These are phyloP conservation scores for Scomber japonicus DNA, from an alignment of 2,113 vertebrate species.

Conservation along the genomic window DNA sequence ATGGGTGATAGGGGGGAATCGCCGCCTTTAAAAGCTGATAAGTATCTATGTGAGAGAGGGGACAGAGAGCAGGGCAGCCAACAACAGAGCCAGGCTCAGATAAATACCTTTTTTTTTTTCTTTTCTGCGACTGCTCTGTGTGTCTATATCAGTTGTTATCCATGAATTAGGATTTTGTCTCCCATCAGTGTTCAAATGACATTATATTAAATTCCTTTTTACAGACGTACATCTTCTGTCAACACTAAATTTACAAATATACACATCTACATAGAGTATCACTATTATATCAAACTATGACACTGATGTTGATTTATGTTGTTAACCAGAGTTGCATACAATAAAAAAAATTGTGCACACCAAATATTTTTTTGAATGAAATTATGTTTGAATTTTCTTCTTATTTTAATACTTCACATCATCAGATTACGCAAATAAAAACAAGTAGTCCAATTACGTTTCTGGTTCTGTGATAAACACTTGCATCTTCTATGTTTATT, in stretches of 20 bases:
- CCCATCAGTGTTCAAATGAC: constrained; percentile 27
- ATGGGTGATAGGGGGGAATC: constrained; percentile 82
- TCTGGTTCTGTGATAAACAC: not conserved
- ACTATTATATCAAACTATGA: not conserved
- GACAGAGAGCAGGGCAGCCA: constrained; percentile 68
- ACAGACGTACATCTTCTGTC: constrained; percentile 1
- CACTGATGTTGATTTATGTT: not conserved
- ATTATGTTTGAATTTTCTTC: no score
- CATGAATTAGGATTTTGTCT: constrained; percentile 42
- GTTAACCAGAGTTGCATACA: not conserved
- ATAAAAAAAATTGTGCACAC: constrained; percentile 2
- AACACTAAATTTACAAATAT: constrained; percentile 17
- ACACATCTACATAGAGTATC: not conserved
- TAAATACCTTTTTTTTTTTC: constrained; percentile 62
- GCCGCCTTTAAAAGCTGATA: constrained; percentile 82
- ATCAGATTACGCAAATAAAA: not conserved
- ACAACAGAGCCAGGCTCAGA: constrained; percentile 62
- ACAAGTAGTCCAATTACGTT: not conserved
- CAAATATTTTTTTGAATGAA: no score
- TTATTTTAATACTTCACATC: no score
- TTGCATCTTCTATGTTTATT: not conserved
- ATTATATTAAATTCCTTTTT: constrained; percentile 10
- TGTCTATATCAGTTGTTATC: constrained; percentile 60
- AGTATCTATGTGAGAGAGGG: constrained; percentile 78
- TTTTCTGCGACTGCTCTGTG: constrained; percentile 36